Evolutionary conservation across 2,797 vertebrate genomes (phyloP).

Genomic region (Falco naumanni): DNA sequence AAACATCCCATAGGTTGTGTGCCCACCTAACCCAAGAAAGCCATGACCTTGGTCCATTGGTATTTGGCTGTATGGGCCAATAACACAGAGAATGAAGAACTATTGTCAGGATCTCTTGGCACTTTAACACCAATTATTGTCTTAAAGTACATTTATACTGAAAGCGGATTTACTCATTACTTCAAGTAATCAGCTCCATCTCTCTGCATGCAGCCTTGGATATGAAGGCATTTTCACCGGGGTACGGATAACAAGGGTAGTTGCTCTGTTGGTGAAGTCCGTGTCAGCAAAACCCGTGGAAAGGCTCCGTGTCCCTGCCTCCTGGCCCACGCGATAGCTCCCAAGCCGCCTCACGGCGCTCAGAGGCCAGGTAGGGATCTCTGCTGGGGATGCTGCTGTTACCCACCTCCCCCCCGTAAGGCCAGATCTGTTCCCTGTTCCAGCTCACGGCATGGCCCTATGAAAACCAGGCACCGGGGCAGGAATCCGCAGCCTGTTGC

Average conservation of each 20-base stretch:
- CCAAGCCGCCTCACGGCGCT: neutral
- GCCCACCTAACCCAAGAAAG: neutral
- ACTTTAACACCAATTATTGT: constrained; percentile 3
- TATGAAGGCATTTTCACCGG: neutral
- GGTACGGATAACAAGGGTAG: neutral
- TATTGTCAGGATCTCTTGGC: neutral
- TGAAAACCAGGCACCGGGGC: neutral
- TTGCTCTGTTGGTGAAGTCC: neutral
- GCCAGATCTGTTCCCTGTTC: neutral
- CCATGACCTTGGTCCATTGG: neutral
- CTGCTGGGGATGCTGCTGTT: neutral
- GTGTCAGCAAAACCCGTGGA: neutral
- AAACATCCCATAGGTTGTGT: neutral
- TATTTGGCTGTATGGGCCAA: neutral
- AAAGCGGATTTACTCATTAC: neutral
- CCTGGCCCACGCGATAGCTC: neutral
- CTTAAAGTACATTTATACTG: constrained; percentile 22
- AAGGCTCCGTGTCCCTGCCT: neutral
- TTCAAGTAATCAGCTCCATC: constrained; percentile 31
- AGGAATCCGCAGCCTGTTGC: neutral
- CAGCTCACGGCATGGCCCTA: neutral
- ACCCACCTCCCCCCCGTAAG: neutral
- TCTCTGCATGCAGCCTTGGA: neutral
- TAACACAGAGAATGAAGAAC: neutral
- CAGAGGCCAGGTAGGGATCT: neutral